phyloP scores from a whole-genome alignment of 2,888 invertebrate genomes.

The Exephanes ischioxanthus region DNA sequence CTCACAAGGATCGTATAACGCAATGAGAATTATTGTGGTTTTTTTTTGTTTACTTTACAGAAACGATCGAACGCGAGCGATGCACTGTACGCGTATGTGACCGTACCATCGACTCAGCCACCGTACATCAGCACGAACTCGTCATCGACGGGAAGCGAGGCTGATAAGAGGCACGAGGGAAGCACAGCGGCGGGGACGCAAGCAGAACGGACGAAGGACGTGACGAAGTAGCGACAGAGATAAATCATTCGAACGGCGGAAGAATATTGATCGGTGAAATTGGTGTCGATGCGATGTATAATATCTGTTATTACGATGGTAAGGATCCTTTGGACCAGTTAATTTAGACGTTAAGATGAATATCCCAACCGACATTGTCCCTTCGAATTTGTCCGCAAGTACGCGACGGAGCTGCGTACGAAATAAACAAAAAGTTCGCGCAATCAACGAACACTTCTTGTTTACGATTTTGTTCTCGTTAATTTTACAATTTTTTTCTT shows the following conservation, averaged over 20 bases:
- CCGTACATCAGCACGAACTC: conserved; percentile 39
- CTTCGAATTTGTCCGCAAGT: conserved; percentile 30
- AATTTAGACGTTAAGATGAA: conserved; percentile 54
- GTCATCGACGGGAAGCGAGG: conserved; percentile 49
- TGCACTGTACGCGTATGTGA: conserved; percentile 47
- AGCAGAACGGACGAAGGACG: conserved; percentile 44
- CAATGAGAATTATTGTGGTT: no score
- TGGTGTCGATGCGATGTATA: conserved; percentile 50
- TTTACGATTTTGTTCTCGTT: no score
- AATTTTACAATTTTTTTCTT: no score
- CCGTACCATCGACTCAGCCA: conserved; percentile 35
- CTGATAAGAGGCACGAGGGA: conserved; percentile 45
- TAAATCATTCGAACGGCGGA: conserved; percentile 7
- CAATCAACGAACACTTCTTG: no score
- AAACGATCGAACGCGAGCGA: conserved; percentile 59
- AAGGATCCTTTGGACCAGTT: conserved; percentile 63
- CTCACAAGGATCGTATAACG: no score
- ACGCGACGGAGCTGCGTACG: background rate
- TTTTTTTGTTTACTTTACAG: conserved; percentile 47
- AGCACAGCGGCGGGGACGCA: conserved; percentile 31
- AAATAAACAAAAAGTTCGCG: no score
- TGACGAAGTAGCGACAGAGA: conserved; percentile 50
- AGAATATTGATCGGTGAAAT: conserved; percentile 13
- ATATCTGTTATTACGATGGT: conserved; percentile 54
- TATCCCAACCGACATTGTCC: conserved; percentile 44